phyloP scores from a whole-genome alignment of 2,113 vertebrate genomes.

The Fregata magnificens region DNA sequence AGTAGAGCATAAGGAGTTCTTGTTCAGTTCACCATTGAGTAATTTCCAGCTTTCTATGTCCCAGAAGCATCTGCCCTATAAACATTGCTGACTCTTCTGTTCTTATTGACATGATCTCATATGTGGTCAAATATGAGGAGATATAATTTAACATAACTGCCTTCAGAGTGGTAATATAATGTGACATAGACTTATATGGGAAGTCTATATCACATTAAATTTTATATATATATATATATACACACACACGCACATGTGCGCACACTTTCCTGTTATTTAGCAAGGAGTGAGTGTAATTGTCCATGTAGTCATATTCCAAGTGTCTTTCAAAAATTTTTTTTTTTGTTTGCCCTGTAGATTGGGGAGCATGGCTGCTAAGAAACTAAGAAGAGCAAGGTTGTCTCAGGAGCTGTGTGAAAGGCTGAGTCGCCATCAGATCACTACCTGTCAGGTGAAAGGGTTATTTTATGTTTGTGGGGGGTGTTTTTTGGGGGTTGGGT shows the following conservation, averaged over 20 bases:
- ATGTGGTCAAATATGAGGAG: background rate
- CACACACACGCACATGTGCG: accelerated
- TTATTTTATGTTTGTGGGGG: background rate
- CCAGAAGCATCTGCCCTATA: background rate
- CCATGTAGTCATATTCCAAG: background rate
- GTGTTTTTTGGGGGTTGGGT: accelerated
- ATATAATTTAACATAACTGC: background rate
- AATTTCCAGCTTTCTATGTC: background rate
- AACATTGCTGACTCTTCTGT: background rate
- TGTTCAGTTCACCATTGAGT: background rate
- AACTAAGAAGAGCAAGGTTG: constrained; percentile 76
- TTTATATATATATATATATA: background rate
- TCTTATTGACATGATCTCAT: background rate
- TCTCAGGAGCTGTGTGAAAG: constrained; percentile 78
- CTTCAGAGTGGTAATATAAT: background rate
- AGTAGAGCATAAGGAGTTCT: background rate
- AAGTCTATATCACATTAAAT: background rate
- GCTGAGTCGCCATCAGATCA: constrained; percentile 76
- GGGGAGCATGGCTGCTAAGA: constrained; percentile 75
- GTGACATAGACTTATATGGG: background rate
- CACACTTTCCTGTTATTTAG: background rate
- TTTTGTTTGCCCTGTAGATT: background rate
- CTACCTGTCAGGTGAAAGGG: constrained; percentile 77
- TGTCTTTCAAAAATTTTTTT: background rate
- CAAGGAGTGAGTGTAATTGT: background rate